Evolutionary conservation across 2,113 vertebrate genomes (phyloP).

Genomic region (Argyrosomus japonicus): DNA sequence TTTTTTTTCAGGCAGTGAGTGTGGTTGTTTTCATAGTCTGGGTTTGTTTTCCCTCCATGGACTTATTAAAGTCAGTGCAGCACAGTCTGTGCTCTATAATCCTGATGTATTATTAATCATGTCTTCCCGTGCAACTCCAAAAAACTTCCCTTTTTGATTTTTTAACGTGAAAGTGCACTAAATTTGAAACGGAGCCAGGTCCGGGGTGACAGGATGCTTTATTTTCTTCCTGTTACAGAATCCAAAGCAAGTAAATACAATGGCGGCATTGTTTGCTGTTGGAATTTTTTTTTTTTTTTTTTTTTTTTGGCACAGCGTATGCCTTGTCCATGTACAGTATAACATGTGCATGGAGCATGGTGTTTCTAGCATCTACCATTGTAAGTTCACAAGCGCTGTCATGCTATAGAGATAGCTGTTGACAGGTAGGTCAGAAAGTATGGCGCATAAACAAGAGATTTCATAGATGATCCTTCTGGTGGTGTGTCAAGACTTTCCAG

Average conservation of each 20-base stretch:
- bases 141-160: constrained; percentile 74
- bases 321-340: constrained; percentile 26
- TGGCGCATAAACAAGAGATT: constrained; percentile 12
- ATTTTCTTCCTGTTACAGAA: constrained; percentile 65
- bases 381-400: constrained; percentile 46
- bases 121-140: constrained; percentile 72
- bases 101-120: constrained; percentile 85
- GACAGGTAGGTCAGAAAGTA: constrained; percentile 6
- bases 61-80: constrained; percentile 80
- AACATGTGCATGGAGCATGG: constrained; percentile 34
- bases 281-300: constrained; percentile 31
- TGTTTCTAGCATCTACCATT: constrained; percentile 34
- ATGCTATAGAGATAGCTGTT: constrained; percentile 33
- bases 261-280: constrained; percentile 55
- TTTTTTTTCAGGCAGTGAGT: constrained; percentile 66
- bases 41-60: constrained; percentile 77
- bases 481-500: constrained; percentile 23
- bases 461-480: constrained; percentile 8
- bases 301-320: constrained; percentile 25
- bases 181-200: constrained; percentile 71
- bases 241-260: constrained; percentile 59
- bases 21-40: constrained; percentile 71
- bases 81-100: constrained; percentile 79
- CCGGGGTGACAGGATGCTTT: constrained; percentile 72
- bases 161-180: constrained; percentile 66